Evolutionary conservation across 2,888 invertebrate genomes (phyloP).

Genomic region (Drepanosiphum platanoidis): DNA sequence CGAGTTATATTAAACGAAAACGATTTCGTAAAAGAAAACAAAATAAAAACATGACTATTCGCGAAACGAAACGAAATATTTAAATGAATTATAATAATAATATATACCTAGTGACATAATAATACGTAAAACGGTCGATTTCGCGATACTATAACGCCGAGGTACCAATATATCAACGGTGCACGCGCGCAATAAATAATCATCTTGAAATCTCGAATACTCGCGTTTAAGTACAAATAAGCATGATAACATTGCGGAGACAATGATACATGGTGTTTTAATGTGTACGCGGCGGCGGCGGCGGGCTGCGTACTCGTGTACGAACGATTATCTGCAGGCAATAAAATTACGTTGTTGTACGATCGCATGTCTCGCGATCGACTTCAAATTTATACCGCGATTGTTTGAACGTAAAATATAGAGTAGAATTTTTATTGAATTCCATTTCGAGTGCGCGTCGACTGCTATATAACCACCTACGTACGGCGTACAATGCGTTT

Average conservation of each 20-base stretch:
- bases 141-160: too few species aligned
- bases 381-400: not conserved
- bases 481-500: too few species aligned
- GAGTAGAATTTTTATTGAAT: not conserved
- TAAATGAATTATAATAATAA: not conserved
- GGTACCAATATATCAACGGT: too few species aligned
- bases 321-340: not conserved
- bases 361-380: not conserved
- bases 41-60: too few species aligned
- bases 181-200: not conserved
- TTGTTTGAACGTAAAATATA: not conserved
- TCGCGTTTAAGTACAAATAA: not conserved
- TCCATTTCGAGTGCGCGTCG: not conserved
- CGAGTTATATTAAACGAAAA: too few species aligned
- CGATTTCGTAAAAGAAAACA: too few species aligned
- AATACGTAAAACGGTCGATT: too few species aligned
- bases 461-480: not conserved
- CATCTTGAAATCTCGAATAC: not conserved
- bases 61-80: too few species aligned
- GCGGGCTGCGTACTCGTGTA: not conserved
- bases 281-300: too few species aligned
- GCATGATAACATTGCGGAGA: slow-evolving; percentile 9
- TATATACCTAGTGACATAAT: too few species aligned
- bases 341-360: not conserved
- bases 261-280: slow-evolving; percentile 19